Evolutionary conservation across 2,113 vertebrate genomes (phyloP).

Genomic region (Astatotilapia flaviijosephi): DNA sequence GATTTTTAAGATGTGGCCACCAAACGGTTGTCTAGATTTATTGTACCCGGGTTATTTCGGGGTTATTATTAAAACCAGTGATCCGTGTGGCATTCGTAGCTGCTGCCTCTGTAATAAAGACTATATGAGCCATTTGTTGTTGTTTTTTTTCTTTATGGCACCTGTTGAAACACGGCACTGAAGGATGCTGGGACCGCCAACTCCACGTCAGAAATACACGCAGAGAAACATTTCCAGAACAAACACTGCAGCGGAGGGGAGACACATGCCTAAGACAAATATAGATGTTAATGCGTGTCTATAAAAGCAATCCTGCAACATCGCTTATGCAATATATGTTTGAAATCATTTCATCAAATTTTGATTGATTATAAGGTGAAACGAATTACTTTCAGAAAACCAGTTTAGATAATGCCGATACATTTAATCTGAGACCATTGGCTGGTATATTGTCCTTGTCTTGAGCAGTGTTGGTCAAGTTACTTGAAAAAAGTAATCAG

Average conservation of each 20-base stretch:
- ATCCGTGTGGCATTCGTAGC: neutral
- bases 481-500: too few relatives aligned
- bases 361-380: neutral
- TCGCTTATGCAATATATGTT: neutral
- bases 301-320: neutral
- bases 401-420: neutral
- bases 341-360: neutral
- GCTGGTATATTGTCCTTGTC: neutral
- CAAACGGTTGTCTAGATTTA: neutral
- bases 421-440: neutral
- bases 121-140: neutral
- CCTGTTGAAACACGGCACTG: neutral
- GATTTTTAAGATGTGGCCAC: neutral
- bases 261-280: neutral
- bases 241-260: neutral
- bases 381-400: neutral
- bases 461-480: neutral
- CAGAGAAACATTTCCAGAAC: neutral
- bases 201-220: neutral
- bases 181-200: neutral
- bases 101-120: neutral
- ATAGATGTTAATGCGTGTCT: neutral
- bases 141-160: neutral
- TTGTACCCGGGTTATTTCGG: neutral
- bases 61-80: neutral